Conservation (phyloP, 2,888 invertebrate species). For the Escarpia spicata region DNA sequence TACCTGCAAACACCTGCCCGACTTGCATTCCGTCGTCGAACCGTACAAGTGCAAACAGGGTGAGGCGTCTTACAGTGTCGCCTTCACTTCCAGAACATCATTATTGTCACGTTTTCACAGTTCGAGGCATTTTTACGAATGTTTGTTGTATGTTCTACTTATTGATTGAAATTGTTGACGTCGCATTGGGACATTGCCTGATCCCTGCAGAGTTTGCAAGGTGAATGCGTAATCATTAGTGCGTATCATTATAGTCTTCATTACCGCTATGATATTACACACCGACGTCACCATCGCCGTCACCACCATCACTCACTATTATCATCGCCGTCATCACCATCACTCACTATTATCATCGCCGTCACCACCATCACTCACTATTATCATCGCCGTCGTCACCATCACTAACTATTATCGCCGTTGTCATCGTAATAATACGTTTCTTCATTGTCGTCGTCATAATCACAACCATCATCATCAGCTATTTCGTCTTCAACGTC, state of each 20-base stretch:
- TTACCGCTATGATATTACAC: neutral
- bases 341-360: neutral
- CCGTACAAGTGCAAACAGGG: conserved; percentile 58
- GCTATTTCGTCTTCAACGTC: neutral
- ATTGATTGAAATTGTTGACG: neutral
- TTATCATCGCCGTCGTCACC: too few relatives aligned
- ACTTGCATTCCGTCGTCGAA: conserved; percentile 54
- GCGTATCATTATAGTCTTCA: neutral
- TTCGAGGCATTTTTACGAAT: neutral
- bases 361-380: neutral
- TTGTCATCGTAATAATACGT: neutral
- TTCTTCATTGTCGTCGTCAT: neutral
- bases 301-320: too few relatives aligned
- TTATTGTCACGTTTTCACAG: neutral
- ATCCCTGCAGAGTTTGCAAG: neutral
- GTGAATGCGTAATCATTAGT: neutral
- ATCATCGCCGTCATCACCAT: neutral
- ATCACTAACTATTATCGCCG: too few relatives aligned
- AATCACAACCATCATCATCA: neutral
- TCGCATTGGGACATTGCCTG: neutral
- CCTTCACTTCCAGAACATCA: neutral
- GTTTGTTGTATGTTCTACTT: too few relatives aligned
- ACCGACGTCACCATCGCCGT: too few relatives aligned
- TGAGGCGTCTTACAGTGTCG: conserved; percentile 37
- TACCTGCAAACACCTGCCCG: conserved; percentile 60